Conservation (phyloP, 2,888 invertebrate genomes). For the Villa cingulata region DNA sequence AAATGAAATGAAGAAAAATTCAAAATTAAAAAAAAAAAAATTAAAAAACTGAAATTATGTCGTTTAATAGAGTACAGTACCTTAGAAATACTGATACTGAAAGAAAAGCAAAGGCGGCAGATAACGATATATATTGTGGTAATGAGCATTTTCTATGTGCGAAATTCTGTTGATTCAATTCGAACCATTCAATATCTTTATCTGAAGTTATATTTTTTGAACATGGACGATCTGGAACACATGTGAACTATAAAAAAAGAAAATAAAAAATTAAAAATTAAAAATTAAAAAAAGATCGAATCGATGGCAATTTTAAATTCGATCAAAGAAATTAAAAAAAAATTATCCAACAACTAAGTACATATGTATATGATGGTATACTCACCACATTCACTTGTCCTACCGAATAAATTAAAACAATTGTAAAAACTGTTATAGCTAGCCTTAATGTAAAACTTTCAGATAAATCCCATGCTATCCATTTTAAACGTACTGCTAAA, state of each 20-base stretch:
- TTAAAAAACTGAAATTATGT: background rate
- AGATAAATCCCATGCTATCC: conserved; percentile 76
- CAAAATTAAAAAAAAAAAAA: too few relatives aligned
- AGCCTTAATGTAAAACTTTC: conserved; percentile 69
- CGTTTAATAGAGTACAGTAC: conserved; percentile 18
- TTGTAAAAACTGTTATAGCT: conserved; percentile 76
- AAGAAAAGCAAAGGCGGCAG: conserved; percentile 71
- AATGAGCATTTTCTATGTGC: conserved; percentile 70
- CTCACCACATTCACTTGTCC: conserved; percentile 89
- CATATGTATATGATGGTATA: too few relatives aligned
- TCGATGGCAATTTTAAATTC: too few relatives aligned
- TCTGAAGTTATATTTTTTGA: conserved; percentile 24
- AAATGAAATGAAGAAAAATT: background rate
- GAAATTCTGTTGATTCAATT: conserved; percentile 25
- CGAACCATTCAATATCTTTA: conserved; percentile 20
- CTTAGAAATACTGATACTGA: conserved; percentile 73
- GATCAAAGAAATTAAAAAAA: too few relatives aligned
- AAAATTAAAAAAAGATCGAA: too few relatives aligned
- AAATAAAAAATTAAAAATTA: background rate
- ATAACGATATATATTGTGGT: conserved; percentile 76
- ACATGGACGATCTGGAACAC: conserved; percentile 39
- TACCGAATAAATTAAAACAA: conserved; percentile 73
- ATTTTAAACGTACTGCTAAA: conserved; percentile 66
- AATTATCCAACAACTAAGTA: too few relatives aligned
- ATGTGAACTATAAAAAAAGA: conserved; percentile 44